These are phyloP conservation scores for Dinocampus coccinellae DNA, from an alignment of 2,888 invertebrate species.

Conservation along the genomic window DNA sequence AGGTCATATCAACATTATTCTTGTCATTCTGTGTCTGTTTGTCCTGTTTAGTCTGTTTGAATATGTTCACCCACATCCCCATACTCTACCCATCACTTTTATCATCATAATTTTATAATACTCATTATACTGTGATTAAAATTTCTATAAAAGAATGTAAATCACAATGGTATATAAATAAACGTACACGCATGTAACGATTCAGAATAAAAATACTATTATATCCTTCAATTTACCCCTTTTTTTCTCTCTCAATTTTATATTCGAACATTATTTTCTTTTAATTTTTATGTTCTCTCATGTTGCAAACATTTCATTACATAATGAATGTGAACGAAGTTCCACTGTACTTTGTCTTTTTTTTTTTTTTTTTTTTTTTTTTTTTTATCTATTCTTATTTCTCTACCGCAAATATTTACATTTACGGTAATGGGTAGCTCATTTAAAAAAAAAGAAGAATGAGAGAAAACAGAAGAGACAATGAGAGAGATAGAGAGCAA, in stretches of 20 bases:
- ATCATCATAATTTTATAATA: constrained; percentile 24
- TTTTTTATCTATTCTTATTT: constrained; percentile 10
- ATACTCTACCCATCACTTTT: not conserved
- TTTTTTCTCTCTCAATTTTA: not conserved
- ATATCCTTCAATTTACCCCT: not conserved
- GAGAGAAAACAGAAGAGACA: not conserved
- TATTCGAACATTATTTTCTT: not conserved
- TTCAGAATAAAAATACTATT: not conserved
- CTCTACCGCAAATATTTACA: constrained; percentile 32
- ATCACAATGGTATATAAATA: not conserved
- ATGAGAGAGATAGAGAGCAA: not conserved
- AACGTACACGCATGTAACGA: not conserved
- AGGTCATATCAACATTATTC: not conserved
- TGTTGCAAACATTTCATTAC: constrained; percentile 17
- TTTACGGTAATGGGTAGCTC: constrained; percentile 19
- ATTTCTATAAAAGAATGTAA: constrained; percentile 12
- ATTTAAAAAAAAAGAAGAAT: not conserved
- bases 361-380: constrained; percentile 3
- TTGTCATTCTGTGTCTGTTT: constrained; percentile 5
- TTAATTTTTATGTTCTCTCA: not conserved
- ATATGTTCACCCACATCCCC: no score
- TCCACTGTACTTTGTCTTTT: constrained; percentile 1
- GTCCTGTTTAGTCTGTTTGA: not conserved
- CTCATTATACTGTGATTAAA: constrained; percentile 27
- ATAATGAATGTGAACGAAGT: constrained; percentile 25